A percentile compares a stretch with the other conserved stretches of the same genome.
Conservation (phyloP, 2,797 vertebrate genomes). For the Erpetoichthys calabaricus region DNA sequence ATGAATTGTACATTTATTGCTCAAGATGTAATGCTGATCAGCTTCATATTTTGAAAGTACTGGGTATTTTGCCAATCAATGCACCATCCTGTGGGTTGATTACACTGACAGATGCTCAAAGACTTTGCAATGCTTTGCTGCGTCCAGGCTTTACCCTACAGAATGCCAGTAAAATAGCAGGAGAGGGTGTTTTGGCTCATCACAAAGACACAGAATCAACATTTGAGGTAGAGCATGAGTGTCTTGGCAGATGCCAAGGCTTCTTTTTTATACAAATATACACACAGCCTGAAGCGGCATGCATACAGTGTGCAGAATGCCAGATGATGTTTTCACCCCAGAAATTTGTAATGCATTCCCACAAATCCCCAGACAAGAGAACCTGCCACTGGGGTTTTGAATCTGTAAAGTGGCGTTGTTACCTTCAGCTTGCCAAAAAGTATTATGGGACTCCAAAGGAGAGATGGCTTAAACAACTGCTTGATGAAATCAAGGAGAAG, state of each 20-base stretch:
- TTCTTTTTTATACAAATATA: conserved; percentile 89
- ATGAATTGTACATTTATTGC: conserved; percentile 93
- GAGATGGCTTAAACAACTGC: conserved; percentile 63
- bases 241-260: conserved; percentile 93
- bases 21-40: conserved; percentile 88
- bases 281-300: conserved; percentile 72
- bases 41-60: conserved; percentile 90
- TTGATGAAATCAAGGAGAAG: conserved; percentile 91
- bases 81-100: conserved; percentile 94
- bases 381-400: conserved; percentile 98
- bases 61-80: conserved; percentile 92
- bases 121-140: conserved; percentile 85
- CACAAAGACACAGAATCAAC: conserved; percentile 77
- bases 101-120: conserved; percentile 89
- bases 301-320: conserved; percentile 91
- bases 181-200: conserved; percentile 59
- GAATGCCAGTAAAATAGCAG: conserved; percentile 59
- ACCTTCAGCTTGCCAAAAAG: conserved; percentile 86
- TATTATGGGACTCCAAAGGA: conserved; percentile 72
- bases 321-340: conserved; percentile 88
- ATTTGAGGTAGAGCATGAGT: conserved; percentile 94
- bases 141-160: conserved; percentile 69
- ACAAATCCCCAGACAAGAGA: conserved; percentile 89
- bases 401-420: conserved; percentile 93
- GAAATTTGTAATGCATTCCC: conserved; percentile 96